Evolutionary conservation across 2,113 vertebrate genomes (phyloP).

Genomic region (Romanogobio albipinnatus): DNA sequence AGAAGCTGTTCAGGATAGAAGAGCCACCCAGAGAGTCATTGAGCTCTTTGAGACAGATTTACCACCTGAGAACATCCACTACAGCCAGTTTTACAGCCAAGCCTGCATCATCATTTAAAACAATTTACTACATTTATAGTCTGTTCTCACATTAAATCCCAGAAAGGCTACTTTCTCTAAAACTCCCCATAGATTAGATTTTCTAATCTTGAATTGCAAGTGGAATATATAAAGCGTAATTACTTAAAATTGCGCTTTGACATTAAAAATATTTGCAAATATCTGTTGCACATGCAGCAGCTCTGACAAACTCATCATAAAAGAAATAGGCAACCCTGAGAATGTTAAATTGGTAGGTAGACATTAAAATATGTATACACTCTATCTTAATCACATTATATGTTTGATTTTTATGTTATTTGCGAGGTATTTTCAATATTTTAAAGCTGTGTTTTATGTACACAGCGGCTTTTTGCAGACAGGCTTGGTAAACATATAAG

Average conservation of each 20-base stretch:
- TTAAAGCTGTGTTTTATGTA: too few species aligned
- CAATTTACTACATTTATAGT: neutral
- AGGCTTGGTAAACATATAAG: too few species aligned
- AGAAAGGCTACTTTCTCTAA: neutral
- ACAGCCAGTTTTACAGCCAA: neutral
- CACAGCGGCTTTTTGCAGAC: too few species aligned
- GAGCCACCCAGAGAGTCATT: slow-evolving; percentile 1
- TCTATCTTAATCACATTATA: neutral
- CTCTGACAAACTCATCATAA: too few species aligned
- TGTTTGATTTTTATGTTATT: neutral
- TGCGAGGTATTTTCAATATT: too few species aligned
- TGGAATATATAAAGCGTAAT: neutral
- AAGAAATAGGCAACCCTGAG: too few species aligned
- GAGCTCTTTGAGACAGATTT: neutral
- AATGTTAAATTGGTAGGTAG: too few species aligned
- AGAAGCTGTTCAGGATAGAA: neutral
- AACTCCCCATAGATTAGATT: neutral
- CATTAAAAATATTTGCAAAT: neutral
- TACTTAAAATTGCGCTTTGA: neutral
- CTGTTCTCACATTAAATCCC: neutral
- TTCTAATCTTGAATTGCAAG: neutral
- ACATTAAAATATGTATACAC: neutral
- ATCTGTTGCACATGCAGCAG: too few species aligned
- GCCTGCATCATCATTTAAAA: neutral
- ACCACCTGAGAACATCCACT: neutral